Evolutionary conservation across 2,113 vertebrate genomes (phyloP).

Genomic region (Callipepla squamata): DNA sequence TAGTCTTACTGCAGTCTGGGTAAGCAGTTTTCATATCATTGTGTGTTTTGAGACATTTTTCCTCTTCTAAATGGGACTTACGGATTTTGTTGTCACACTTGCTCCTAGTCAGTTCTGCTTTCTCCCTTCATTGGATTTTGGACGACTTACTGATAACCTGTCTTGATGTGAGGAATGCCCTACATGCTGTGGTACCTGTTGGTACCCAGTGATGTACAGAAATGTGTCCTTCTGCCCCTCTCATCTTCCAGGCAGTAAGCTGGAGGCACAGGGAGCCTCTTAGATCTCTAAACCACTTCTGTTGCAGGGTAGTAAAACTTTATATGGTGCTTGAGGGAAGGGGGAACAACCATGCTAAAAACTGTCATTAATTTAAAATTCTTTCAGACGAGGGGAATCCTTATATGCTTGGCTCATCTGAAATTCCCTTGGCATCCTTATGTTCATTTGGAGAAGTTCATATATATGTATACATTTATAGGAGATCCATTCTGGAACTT

Average conservation of each 20-base stretch:
- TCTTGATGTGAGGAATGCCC: not conserved
- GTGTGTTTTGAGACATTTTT: not conserved
- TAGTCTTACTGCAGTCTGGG: not conserved
- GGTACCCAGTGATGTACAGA: not conserved
- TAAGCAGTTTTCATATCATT: not conserved
- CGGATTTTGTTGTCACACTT: not conserved
- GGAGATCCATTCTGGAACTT: constrained; percentile 53
- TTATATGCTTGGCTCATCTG: not conserved
- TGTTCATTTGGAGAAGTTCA: constrained; percentile 1
- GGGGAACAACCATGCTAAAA: not conserved
- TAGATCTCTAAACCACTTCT: not conserved
- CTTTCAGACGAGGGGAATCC: not conserved
- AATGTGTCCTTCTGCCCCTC: not conserved
- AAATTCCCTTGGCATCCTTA: constrained; percentile 13
- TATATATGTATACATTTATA: not conserved
- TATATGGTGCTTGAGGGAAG: not conserved
- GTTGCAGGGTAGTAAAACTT: not conserved
- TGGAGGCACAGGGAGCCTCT: not conserved
- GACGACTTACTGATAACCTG: fast-evolving
- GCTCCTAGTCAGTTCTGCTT: not conserved
- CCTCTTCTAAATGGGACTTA: not conserved
- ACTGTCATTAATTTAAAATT: not conserved
- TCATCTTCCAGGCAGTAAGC: not conserved
- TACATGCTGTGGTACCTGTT: not conserved
- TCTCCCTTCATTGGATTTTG: not conserved